Evolutionary conservation across 2,888 invertebrate species (phyloP).

Genomic region (Eremobia ochroleuca): DNA sequence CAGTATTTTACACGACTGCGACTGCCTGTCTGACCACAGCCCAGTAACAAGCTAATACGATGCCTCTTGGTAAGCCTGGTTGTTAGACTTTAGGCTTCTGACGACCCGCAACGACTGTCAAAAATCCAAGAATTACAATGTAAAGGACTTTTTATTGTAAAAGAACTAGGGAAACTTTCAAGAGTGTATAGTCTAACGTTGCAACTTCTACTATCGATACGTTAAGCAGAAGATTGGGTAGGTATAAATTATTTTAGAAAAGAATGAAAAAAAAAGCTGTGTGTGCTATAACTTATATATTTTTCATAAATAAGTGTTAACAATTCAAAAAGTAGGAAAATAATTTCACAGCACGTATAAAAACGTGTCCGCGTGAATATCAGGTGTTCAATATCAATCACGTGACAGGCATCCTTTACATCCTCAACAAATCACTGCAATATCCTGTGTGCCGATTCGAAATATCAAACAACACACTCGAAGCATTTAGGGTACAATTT

Average conservation of each 20-base stretch:
- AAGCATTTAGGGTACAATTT: conserved; percentile 37
- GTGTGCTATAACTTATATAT: conserved; percentile 73
- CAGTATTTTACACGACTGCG: not conserved
- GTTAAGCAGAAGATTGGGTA: not conserved
- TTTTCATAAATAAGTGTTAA: conserved; percentile 71
- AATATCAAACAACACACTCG: conserved; percentile 53
- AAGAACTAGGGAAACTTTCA: not conserved
- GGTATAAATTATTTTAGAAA: not conserved
- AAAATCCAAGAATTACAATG: not conserved
- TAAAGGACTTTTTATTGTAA: not conserved
- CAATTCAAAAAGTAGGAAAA: conserved; percentile 71
- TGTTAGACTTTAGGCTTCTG: not conserved
- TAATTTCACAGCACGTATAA: conserved; percentile 59
- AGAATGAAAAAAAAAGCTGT: conserved; percentile 42
- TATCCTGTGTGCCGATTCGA: conserved; percentile 45
- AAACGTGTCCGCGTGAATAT: conserved; percentile 60
- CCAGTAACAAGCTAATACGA: no score
- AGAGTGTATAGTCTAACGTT: not conserved
- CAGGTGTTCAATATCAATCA: conserved; percentile 61
- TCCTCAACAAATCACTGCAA: conserved; percentile 39
- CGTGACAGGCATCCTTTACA: conserved; percentile 22
- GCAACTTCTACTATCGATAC: not conserved
- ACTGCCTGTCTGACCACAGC: no score
- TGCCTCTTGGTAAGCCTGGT: not conserved
- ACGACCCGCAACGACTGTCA: not conserved